These are phyloP conservation scores for Peromyscus polionotus DNA, from an alignment of 2,113 vertebrate genomes.

Conservation along the genomic window DNA sequence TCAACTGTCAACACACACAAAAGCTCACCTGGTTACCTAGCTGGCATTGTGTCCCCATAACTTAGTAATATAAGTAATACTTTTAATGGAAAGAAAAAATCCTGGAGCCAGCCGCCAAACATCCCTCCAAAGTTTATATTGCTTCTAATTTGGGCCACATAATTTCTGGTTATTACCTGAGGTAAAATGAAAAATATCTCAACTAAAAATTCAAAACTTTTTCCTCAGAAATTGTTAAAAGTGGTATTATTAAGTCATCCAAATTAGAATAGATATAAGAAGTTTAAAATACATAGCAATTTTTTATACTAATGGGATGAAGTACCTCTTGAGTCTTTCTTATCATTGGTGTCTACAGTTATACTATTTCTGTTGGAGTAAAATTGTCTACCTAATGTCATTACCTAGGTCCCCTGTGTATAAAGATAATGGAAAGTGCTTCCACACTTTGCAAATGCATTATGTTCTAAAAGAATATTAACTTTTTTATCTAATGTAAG, in stretches of 20 bases:
- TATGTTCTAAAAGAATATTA: conserved; percentile 71
- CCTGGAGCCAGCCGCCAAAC: not conserved
- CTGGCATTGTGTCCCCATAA: not conserved
- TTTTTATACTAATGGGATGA: conserved; percentile 74
- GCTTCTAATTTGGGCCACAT: conserved; percentile 43
- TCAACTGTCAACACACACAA: not conserved
- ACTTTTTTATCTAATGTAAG: conserved; percentile 73
- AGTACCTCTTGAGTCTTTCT: conserved; percentile 70
- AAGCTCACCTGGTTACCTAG: no score
- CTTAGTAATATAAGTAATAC: not conserved
- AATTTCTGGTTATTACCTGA: conserved; percentile 57
- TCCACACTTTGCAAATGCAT: conserved; percentile 61
- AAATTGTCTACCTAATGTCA: conserved; percentile 74
- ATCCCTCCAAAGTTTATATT: conserved; percentile 12
- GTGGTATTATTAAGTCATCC: conserved; percentile 55
- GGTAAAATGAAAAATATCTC: conserved; percentile 64
- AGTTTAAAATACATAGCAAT: conserved; percentile 61
- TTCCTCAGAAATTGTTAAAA: conserved; percentile 61
- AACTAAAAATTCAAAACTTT: conserved; percentile 74
- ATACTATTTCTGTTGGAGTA: conserved; percentile 73
- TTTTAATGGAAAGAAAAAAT: conserved; percentile 33
- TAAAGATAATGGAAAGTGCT: conserved; percentile 72
- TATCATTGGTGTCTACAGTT: conserved; percentile 52
- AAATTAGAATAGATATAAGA: conserved; percentile 61
- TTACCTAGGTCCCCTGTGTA: conserved; percentile 73